Conservation (phyloP, 1,140 invertebrate species). For the Pseudomyrmex pallidus region DNA sequence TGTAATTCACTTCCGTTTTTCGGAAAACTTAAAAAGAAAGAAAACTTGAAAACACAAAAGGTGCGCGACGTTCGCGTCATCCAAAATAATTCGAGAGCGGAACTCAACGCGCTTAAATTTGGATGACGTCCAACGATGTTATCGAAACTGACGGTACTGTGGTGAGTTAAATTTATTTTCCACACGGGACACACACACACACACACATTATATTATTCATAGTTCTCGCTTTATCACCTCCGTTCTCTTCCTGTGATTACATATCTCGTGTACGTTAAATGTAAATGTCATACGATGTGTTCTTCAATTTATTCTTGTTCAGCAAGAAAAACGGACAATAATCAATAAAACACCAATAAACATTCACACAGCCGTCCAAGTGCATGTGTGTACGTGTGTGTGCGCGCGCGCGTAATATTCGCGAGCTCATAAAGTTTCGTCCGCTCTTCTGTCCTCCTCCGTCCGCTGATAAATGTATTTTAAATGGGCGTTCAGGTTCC, state of each 20-base stretch:
- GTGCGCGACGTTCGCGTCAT: slow-evolving; percentile 28
- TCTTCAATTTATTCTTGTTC: background rate
- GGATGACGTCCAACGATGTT: slow-evolving; percentile 54
- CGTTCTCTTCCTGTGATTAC: background rate
- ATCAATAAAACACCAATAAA: slow-evolving; percentile 21
- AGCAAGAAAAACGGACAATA: background rate
- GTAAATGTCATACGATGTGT: background rate
- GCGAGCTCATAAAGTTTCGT: background rate
- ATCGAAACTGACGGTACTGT: slow-evolving; percentile 58
- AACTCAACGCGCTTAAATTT: slow-evolving; percentile 48
- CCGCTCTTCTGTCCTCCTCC: slow-evolving; percentile 4
- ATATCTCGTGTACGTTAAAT: background rate
- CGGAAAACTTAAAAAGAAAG: slow-evolving; percentile 45
- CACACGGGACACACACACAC: background rate
- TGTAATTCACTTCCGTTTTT: slow-evolving; percentile 50
- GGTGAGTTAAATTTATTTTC: slow-evolving; percentile 49
- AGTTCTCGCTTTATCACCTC: background rate
- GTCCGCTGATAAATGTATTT: slow-evolving; percentile 54
- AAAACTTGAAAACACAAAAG: slow-evolving; percentile 43
- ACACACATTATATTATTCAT: slow-evolving; percentile 20
- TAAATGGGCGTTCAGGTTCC: slow-evolving; percentile 58
- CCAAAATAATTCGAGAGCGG: slow-evolving; percentile 56
- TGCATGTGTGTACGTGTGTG: background rate
- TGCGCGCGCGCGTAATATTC: background rate
- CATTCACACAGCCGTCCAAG: no score